phyloP scores from a whole-genome alignment of 2,888 invertebrate genomes.

The Masnerella sp. region DNA sequence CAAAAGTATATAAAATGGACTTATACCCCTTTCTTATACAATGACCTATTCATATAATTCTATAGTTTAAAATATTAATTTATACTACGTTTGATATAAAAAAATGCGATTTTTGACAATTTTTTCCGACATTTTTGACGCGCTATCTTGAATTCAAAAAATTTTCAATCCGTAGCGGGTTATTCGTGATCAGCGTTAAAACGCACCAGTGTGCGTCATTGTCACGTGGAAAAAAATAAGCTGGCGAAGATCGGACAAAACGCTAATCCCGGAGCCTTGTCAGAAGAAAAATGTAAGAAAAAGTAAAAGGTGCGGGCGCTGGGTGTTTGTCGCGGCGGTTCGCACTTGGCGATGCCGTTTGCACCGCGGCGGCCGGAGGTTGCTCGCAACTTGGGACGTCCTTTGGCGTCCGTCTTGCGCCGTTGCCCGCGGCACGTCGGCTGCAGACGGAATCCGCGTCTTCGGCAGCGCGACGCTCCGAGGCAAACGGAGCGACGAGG shows the following conservation, averaged over 20 bases:
- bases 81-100: too few relatives aligned
- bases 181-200: too few relatives aligned
- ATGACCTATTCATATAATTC: too few relatives aligned
- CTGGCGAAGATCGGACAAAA: constrained; percentile 32
- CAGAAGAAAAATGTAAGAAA: neutral
- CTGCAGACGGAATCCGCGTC: constrained; percentile 62
- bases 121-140: too few relatives aligned
- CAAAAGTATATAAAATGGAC: too few relatives aligned
- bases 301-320: neutral
- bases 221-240: constrained; percentile 41
- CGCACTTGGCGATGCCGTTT: constrained; percentile 39
- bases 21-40: too few relatives aligned
- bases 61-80: too few relatives aligned
- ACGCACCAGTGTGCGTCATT: too few relatives aligned
- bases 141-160: too few relatives aligned
- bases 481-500: constrained; percentile 40
- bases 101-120: too few relatives aligned
- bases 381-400: constrained; percentile 45
- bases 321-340: constrained; percentile 6
- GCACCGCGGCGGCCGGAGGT: constrained; percentile 24
- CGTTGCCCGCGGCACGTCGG: constrained; percentile 64
- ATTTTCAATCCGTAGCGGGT: too few relatives aligned
- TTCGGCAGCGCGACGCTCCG: constrained; percentile 56
- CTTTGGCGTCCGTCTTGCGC: constrained; percentile 64
- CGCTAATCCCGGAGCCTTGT: neutral